Conservation (phyloP, 2,888 invertebrate genomes). For the Arrhopalites spinosus region DNA sequence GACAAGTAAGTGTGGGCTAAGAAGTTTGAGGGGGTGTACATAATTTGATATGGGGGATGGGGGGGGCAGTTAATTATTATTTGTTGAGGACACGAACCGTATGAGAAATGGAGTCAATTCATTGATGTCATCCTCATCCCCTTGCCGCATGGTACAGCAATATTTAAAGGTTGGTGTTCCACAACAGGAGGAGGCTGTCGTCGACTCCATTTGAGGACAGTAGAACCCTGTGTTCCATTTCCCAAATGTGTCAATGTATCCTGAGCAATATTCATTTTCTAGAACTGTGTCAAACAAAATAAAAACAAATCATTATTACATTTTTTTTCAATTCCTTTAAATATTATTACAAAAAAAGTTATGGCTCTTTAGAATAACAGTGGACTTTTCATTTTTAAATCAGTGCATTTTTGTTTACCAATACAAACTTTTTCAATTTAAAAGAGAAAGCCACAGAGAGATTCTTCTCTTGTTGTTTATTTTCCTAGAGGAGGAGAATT, state of each 20-base stretch:
- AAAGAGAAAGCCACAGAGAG: neutral
- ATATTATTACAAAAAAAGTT: too few relatives aligned
- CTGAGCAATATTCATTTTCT: constrained; percentile 60
- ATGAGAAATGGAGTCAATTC: constrained; percentile 30
- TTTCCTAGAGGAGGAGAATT: too few relatives aligned
- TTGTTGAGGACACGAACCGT: constrained; percentile 11
- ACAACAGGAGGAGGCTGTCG: constrained; percentile 59
- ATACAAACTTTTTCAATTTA: too few relatives aligned
- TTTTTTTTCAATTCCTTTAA: neutral
- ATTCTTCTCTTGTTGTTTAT: too few relatives aligned
- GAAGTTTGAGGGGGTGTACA: neutral
- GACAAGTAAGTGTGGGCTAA: neutral
- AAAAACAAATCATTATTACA: neutral
- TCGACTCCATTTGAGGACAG: constrained; percentile 58
- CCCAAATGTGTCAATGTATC: constrained; percentile 59
- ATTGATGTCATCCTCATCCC: constrained; percentile 20
- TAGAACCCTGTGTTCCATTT: constrained; percentile 61
- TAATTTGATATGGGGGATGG: neutral
- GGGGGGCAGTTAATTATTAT: neutral
- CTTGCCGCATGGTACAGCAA: constrained; percentile 57
- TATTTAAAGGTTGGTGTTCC: constrained; percentile 59
- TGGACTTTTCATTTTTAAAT: neutral
- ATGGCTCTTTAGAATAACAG: neutral
- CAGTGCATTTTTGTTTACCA: neutral
- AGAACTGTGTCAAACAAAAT: constrained; percentile 55